Evolutionary conservation across 2,888 invertebrate species (phyloP).

Genomic region (Orchestes rusci): DNA sequence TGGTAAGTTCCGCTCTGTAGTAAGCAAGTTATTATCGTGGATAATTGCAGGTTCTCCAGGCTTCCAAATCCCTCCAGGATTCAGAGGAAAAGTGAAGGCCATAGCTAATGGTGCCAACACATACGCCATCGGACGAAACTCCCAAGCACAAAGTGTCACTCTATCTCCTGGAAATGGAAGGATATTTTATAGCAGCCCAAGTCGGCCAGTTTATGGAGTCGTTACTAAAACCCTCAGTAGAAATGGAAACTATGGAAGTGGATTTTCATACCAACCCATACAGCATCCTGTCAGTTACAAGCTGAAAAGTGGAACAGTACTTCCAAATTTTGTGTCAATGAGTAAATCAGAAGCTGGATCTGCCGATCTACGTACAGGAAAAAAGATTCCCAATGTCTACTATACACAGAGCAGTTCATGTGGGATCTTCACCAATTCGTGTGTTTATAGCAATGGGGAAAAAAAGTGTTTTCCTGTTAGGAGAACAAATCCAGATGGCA

Average conservation of each 20-base stretch:
- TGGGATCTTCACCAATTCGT: constrained; percentile 80
- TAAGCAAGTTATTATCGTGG: too few species aligned
- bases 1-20: too few species aligned
- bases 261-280: constrained; percentile 38
- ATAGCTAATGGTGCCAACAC: constrained; percentile 55
- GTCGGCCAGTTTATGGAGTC: constrained; percentile 37
- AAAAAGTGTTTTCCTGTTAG: constrained; percentile 77
- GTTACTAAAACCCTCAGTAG: constrained; percentile 35
- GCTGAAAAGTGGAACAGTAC: constrained; percentile 41
- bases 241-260: constrained; percentile 37
- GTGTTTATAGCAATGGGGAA: constrained; percentile 71
- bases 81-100: constrained; percentile 58
- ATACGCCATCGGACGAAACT: constrained; percentile 54
- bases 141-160: constrained; percentile 61
- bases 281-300: constrained; percentile 35
- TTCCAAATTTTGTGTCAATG: constrained; percentile 66
- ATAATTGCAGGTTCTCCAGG: constrained; percentile 57
- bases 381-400: constrained; percentile 70
- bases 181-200: constrained; percentile 37
- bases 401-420: constrained; percentile 83
- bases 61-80: constrained; percentile 56
- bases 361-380: constrained; percentile 50
- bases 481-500: constrained; percentile 69
- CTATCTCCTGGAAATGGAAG: constrained; percentile 37
- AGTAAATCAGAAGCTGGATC: constrained; percentile 74